Conservation (phyloP, 2,888 invertebrate species). For the Dolichopus griseipennis region DNA sequence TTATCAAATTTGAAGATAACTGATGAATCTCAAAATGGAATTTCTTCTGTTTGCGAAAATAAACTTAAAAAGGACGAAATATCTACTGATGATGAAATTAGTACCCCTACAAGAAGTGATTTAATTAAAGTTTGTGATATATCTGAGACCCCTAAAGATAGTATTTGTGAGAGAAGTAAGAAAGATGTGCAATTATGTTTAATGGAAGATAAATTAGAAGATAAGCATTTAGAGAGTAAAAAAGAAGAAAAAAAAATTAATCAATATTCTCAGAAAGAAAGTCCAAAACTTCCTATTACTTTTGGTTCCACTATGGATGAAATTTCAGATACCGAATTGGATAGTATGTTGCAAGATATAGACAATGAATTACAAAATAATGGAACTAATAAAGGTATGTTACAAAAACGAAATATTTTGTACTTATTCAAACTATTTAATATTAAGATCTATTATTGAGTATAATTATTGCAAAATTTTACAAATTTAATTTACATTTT, state of each 20-base stretch:
- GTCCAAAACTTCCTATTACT: conserved; percentile 25
- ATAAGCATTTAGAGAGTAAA: conserved; percentile 2
- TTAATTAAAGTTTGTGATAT: not conserved
- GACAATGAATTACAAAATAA: conserved; percentile 31
- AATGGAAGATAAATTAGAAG: not conserved
- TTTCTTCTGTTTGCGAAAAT: conserved; percentile 13
- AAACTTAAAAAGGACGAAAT: conserved; percentile 21
- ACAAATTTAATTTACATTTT: no score
- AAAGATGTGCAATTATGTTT: conserved; percentile 8
- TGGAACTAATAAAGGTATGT: not conserved
- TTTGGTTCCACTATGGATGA: conserved; percentile 45
- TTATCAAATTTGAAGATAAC: not conserved
- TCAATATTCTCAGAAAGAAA: conserved; percentile 18
- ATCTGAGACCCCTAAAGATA: not conserved
- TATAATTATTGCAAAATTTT: no score
- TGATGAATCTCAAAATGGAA: conserved; percentile 9
- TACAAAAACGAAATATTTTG: not conserved
- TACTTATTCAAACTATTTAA: no score
- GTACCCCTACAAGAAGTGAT: not conserved
- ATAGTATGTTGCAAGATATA: conserved; percentile 42
- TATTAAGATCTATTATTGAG: no score
- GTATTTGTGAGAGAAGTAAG: not conserved
- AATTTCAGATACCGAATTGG: conserved; percentile 43
- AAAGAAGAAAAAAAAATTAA: not conserved
- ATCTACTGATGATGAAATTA: not conserved